A percentile compares a stretch with the other conserved stretches of the same genome.
These are phyloP conservation scores for Drosophila teissieri DNA, from an alignment of 1,140 invertebrate species.

Conservation along the genomic window DNA sequence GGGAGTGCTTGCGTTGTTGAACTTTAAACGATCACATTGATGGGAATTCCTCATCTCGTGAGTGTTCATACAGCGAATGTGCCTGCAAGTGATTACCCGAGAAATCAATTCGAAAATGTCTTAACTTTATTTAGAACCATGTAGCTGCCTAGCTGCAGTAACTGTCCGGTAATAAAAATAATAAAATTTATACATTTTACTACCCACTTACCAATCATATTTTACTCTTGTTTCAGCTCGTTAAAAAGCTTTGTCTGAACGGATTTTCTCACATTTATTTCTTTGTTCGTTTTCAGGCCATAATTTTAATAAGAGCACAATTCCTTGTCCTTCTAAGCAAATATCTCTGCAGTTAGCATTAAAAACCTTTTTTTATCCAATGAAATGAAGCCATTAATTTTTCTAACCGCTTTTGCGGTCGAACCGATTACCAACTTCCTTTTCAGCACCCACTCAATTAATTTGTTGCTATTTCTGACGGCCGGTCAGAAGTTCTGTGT, in stretches of 20 bases:
- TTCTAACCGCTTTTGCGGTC: conserved; percentile 15
- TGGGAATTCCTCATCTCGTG: conserved; percentile 18
- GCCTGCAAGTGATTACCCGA: background rate
- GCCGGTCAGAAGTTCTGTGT: conserved; percentile 40
- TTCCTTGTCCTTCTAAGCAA: background rate
- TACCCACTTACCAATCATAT: too few species aligned
- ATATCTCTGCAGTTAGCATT: background rate
- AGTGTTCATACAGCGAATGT: background rate
- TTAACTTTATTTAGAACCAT: conserved; percentile 6
- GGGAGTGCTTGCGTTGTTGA: conserved; percentile 32
- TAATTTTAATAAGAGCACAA: background rate
- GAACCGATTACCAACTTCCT: conserved; percentile 43
- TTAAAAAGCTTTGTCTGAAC: too few species aligned
- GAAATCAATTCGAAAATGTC: conserved; percentile 16
- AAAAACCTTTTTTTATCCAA: background rate
- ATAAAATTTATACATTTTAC: background rate
- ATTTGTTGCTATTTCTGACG: conserved; percentile 38
- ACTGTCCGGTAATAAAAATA: background rate
- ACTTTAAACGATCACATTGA: conserved; percentile 15
- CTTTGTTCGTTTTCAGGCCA: background rate
- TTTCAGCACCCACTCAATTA: conserved; percentile 53
- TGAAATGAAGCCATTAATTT: conserved; percentile 20
- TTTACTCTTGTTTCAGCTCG: too few species aligned
- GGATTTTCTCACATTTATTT: background rate
- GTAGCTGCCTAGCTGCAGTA: background rate